Conservation (phyloP, 1,140 invertebrate genomes). For the Calosoma granatense region DNA sequence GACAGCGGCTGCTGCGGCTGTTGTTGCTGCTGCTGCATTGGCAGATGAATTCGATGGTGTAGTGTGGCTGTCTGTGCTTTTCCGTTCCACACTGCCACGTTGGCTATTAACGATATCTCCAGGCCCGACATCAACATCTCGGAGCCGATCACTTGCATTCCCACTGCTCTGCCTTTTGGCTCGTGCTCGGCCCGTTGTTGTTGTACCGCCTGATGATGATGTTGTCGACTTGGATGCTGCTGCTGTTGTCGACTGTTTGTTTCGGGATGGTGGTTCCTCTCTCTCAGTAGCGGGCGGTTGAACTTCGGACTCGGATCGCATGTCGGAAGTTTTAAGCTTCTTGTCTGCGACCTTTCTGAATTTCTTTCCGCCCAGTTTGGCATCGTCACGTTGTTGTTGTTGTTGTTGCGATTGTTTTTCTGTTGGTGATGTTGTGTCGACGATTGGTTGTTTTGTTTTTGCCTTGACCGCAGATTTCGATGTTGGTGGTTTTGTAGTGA, state of each 20-base stretch:
- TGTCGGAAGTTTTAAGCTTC: conserved; percentile 80
- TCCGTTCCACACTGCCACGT: conserved; percentile 34
- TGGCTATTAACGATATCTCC: conserved; percentile 50
- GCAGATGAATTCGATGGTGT: no score
- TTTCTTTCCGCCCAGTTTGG: conserved; percentile 41
- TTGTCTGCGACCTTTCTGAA: conserved; percentile 62
- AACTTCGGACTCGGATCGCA: conserved; percentile 62
- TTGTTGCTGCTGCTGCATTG: conserved; percentile 20
- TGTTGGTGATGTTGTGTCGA: not conserved
- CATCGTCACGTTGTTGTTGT: conserved; percentile 27
- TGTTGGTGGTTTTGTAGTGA: no score
- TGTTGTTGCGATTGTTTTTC: not conserved
- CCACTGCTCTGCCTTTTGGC: conserved; percentile 25
- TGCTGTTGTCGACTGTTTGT: conserved; percentile 34
- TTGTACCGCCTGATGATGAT: not conserved
- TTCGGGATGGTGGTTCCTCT: conserved; percentile 54
- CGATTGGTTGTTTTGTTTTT: conserved; percentile 12
- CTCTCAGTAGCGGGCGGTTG: conserved; percentile 59
- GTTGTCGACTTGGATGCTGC: conserved; percentile 14
- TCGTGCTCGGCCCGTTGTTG: conserved; percentile 14
- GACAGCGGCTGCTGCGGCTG: conserved; percentile 19
- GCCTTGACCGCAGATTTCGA: conserved; percentile 14
- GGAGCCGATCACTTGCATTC: conserved; percentile 48
- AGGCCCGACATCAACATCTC: conserved; percentile 48
- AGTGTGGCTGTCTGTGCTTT: conserved; percentile 19